These are phyloP conservation scores for Lymantria dispar DNA, from an alignment of 2,888 invertebrate species.

Conservation along the genomic window DNA sequence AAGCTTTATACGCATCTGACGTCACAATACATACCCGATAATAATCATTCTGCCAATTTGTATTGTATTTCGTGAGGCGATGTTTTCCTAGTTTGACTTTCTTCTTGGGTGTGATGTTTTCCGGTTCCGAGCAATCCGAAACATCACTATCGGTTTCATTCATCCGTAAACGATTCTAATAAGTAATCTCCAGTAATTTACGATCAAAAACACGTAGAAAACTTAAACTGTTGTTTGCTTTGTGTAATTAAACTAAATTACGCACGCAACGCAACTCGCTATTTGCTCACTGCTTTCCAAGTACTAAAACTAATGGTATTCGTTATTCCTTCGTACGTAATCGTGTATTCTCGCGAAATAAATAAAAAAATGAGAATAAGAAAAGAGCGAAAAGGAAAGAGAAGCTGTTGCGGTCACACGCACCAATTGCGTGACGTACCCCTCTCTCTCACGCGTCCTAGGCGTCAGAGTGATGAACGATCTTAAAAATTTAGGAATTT, in stretches of 20 bases:
- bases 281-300: too few relatives aligned
- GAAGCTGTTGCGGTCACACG: too few relatives aligned
- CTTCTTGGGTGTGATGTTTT: background rate
- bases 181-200: background rate
- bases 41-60: background rate
- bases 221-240: background rate
- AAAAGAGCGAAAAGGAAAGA: too few relatives aligned
- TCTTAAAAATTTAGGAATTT: too few relatives aligned
- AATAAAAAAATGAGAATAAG: too few relatives aligned
- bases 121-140: background rate
- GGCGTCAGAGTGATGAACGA: too few relatives aligned
- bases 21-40: conserved; percentile 4
- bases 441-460: too few relatives aligned
- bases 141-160: background rate
- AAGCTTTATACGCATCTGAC: conserved; percentile 10
- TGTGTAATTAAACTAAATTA: background rate
- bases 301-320: too few relatives aligned
- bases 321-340: too few relatives aligned
- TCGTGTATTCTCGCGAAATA: too few relatives aligned
- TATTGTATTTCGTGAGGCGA: background rate
- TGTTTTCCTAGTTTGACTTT: background rate
- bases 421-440: too few relatives aligned
- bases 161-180: background rate
- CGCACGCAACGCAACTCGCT: background rate
- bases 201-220: background rate